phyloP scores from a whole-genome alignment of 2,113 vertebrate genomes.

The Orycteropus afer region DNA sequence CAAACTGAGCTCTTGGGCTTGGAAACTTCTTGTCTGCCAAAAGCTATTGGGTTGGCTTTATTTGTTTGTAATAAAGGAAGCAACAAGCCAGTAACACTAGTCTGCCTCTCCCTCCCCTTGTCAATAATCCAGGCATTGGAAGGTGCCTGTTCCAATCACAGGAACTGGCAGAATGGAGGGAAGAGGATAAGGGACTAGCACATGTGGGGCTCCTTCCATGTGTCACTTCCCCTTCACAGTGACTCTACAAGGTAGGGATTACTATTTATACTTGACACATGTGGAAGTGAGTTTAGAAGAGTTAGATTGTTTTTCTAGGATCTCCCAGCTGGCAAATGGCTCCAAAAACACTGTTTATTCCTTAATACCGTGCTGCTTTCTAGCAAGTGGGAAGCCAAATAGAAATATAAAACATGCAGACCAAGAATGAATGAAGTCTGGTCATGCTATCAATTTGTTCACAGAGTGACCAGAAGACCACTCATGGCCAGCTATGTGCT shows the following conservation, averaged over 20 bases:
- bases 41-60: slow-evolving; percentile 42
- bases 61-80: slow-evolving; percentile 45
- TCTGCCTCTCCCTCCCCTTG: neutral
- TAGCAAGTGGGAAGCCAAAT: neutral
- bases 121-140: neutral
- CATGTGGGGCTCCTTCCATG: neutral
- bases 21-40: slow-evolving; percentile 28
- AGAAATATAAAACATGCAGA: slow-evolving; percentile 15
- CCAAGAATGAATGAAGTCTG: neutral
- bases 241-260: neutral
- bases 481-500: neutral
- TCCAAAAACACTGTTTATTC: neutral
- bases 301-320: neutral
- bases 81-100: neutral
- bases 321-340: neutral
- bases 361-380: neutral
- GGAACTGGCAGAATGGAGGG: neutral
- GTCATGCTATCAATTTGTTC: neutral
- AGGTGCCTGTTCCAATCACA: neutral
- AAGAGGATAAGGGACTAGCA: neutral
- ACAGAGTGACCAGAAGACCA: neutral
- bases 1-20: slow-evolving; percentile 28
- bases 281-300: neutral
- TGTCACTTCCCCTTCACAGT: neutral
- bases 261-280: neutral